Evolutionary conservation across 1,140 invertebrate genomes (phyloP).

Genomic region (Penaeus indicus): DNA sequence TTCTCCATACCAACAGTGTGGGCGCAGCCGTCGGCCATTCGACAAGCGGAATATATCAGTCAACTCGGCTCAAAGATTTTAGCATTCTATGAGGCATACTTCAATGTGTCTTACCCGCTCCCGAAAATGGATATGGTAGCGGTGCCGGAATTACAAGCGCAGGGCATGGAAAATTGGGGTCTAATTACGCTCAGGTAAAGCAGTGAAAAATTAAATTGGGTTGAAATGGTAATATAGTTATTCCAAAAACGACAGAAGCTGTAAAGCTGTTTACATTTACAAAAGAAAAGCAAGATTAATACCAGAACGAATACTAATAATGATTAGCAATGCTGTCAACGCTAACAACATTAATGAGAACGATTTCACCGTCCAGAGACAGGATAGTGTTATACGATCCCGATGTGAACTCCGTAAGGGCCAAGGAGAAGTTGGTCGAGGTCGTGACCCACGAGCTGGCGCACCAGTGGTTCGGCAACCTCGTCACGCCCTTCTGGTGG

Average conservation of each 20-base stretch:
- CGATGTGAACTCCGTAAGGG: constrained; percentile 76
- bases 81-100: constrained; percentile 79
- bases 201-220: neutral
- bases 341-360: no score
- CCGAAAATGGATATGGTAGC: constrained; percentile 88
- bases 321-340: no score
- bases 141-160: constrained; percentile 81
- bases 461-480: constrained; percentile 74
- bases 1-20: constrained; percentile 76
- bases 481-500: constrained; percentile 72
- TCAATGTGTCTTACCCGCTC: constrained; percentile 79
- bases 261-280: no score
- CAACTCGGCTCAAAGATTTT: constrained; percentile 77
- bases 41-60: constrained; percentile 81
- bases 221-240: neutral
- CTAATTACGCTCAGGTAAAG: constrained; percentile 80
- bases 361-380: constrained; percentile 75
- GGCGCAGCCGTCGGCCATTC: constrained; percentile 84
- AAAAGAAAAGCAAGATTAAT: no score
- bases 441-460: constrained; percentile 77
- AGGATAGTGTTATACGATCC: constrained; percentile 86
- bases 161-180: constrained; percentile 75
- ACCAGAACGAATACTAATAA: no score
- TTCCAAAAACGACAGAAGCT: neutral
- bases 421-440: constrained; percentile 81